These are phyloP conservation scores for Ophiodon elongatus DNA, from an alignment of 2,113 vertebrate genomes.

Conservation along the genomic window DNA sequence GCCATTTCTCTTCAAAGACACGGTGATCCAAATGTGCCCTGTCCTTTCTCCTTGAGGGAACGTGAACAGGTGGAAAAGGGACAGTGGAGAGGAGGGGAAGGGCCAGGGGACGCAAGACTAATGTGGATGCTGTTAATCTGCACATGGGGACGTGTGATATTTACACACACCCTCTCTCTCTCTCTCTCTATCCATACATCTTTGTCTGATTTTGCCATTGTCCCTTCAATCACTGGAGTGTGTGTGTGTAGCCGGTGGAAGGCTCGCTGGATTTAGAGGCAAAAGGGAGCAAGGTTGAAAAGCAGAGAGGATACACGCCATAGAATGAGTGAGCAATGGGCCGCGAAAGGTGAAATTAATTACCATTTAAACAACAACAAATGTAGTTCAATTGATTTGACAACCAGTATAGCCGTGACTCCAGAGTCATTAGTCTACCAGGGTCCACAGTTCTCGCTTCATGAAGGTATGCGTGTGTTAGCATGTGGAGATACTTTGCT, in stretches of 20 bases:
- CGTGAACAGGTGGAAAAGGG: constrained; percentile 18
- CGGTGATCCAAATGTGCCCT: constrained; percentile 41
- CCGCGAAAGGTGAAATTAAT: constrained; percentile 60
- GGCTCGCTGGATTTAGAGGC: not conserved
- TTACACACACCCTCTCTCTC: constrained; percentile 16
- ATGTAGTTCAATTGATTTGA: constrained; percentile 32
- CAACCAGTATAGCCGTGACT: not conserved
- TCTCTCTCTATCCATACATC: constrained; percentile 28
- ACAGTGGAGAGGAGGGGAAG: not conserved
- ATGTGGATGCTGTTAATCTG: constrained; percentile 60
- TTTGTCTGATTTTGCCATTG: constrained; percentile 7
- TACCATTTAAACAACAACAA: constrained; percentile 32
- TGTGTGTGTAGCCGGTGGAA: not conserved
- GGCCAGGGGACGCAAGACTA: constrained; percentile 22
- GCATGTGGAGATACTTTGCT: not conserved
- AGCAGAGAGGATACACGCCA: constrained; percentile 6
- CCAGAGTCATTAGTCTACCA: constrained; percentile 28
- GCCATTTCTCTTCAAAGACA: constrained; percentile 66
- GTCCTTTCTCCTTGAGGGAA: constrained; percentile 39
- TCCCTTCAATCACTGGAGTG: constrained; percentile 8
- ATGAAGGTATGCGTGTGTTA: not conserved
- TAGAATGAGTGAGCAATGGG: constrained; percentile 11
- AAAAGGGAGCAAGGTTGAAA: constrained; percentile 20
- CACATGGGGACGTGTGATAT: constrained; percentile 41
- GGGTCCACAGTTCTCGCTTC: not conserved